phyloP scores from a whole-genome alignment of 2,888 invertebrate species.

The Torymus auratus region DNA sequence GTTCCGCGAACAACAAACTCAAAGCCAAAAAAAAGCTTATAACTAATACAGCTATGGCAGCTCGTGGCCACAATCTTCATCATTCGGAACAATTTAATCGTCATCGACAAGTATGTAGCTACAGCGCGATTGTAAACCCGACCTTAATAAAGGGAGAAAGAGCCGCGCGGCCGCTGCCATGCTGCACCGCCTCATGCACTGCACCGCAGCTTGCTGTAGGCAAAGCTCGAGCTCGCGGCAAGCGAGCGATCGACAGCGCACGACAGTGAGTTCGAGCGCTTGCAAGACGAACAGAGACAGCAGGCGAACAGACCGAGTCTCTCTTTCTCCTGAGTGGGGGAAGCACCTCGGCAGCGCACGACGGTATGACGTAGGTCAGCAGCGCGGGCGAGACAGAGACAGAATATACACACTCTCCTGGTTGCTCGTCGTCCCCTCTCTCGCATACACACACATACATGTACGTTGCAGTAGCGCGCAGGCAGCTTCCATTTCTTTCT shows the following conservation, averaged over 20 bases:
- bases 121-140: constrained; percentile 12
- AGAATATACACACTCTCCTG: not conserved
- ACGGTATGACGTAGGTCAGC: constrained; percentile 51
- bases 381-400: constrained; percentile 41
- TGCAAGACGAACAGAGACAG: not conserved
- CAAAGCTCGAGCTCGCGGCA: not conserved
- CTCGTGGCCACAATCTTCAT: not conserved
- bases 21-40: too few relatives aligned
- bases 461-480: too few relatives aligned
- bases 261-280: not conserved
- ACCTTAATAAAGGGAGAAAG: constrained; percentile 17
- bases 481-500: not conserved
- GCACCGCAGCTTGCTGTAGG: not conserved
- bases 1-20: too few relatives aligned
- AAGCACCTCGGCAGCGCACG: constrained; percentile 1
- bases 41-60: too few relatives aligned
- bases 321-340: not conserved
- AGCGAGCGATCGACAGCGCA: constrained; percentile 28
- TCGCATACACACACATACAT: too few relatives aligned
- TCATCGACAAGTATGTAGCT: not conserved
- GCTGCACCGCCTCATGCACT: too few relatives aligned
- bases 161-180: too few relatives aligned
- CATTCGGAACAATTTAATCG: constrained; percentile 8
- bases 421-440: not conserved
- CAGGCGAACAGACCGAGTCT: not conserved